Evolutionary conservation across 2,113 vertebrate genomes (phyloP), one percentile per base, ranked within the genome.

Genomic region (Emydura subglobosa): DNA sequence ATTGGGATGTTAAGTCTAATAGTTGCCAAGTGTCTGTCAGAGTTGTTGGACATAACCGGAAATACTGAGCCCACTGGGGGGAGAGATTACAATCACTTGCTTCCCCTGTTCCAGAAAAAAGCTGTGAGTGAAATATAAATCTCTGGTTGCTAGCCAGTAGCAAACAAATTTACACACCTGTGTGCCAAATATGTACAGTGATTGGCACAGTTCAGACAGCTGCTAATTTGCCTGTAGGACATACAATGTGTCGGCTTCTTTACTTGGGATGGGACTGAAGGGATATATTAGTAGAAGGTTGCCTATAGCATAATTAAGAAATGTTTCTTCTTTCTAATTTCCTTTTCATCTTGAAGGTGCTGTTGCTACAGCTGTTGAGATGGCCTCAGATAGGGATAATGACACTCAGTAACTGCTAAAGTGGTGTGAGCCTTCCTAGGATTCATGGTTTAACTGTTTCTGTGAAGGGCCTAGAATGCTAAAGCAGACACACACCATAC

Each of bases 241-340:
- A 87, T 2, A 12, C 44, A 54, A 3, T 87, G 17, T 88, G 53
- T 47, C 31, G 82, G 25, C 82, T 79, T n/a, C 29, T 83, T 92
- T 83, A 39, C 76, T 92, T 93, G 79, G n/a, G 79, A 88, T 29
- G 83, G 85, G 76, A 82, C 90, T 54, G 68, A 93, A 92, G 82
- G 54, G 27, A 81, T 49, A 3, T 76, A 57, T 83, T 44, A 91
- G 42, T 65, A 44, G 84, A 82, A 78, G 3, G 12, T 92, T 90
- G 78, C 21, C 82, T 21, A 86, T 2, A 55, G 34, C 53, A 89
- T 92, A 87, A 95, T 95, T 92, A 89, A 91, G 88, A 91, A 79
- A 61, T 12, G 25, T 54, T 87, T 92, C 27, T 85, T 86, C 27
- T 57, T 82, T 61, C 78, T 76, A 31, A 57, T 91, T 50, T 86